Conservation (phyloP, 1,140 invertebrate species). For the Heliconius nattereri region DNA sequence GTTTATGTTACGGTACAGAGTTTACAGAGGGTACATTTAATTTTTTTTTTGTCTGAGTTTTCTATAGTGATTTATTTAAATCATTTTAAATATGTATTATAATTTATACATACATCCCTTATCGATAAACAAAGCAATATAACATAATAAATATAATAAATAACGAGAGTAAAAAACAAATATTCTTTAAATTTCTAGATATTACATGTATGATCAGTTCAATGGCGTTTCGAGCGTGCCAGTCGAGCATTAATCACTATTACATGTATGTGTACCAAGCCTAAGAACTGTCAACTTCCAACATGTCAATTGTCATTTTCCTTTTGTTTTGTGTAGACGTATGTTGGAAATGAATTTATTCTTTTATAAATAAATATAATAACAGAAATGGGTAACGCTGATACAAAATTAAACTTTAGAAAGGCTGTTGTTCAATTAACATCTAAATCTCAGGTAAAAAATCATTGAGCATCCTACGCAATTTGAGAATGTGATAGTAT, state of each 20-base stretch:
- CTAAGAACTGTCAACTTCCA: conserved; percentile 3
- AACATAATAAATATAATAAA: no score
- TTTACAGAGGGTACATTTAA: no score
- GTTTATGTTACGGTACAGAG: background rate
- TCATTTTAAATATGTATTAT: no score
- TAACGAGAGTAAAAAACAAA: no score
- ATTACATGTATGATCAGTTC: background rate
- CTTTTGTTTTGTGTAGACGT: conserved; percentile 65
- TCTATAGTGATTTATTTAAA: no score
- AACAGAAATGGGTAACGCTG: conserved; percentile 95
- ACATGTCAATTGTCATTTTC: conserved; percentile 42
- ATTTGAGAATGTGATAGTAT: conserved; percentile 32
- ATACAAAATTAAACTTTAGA: conserved; percentile 98
- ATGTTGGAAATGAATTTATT: conserved; percentile 67
- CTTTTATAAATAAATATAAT: conserved; percentile 51
- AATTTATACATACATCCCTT: no score
- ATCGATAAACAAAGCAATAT: no score
- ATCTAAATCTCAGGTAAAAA: conserved; percentile 93
- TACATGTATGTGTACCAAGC: background rate
- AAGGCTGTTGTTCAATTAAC: conserved; percentile 98
- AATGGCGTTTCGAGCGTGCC: no score
- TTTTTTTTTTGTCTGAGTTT: no score
- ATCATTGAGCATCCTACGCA: conserved; percentile 31
- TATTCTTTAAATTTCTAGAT: background rate
- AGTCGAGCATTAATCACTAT: no score